phyloP scores from a whole-genome alignment of 2,888 invertebrate species.

The Eledona agricola region DNA sequence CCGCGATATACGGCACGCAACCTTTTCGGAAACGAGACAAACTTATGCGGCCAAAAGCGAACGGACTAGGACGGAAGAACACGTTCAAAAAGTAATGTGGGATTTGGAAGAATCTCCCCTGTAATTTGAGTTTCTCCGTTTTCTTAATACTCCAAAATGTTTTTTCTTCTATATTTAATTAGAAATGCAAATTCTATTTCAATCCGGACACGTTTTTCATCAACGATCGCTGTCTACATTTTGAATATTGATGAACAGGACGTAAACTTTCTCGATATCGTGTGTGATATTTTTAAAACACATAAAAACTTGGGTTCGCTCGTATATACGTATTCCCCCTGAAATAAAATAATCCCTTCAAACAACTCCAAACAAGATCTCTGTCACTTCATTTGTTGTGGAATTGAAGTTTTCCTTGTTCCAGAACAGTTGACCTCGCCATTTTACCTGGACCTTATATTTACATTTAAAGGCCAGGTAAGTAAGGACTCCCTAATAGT shows the following conservation, averaged over 20 bases:
- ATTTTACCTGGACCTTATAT: conserved; percentile 13
- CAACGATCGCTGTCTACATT: conserved; percentile 21
- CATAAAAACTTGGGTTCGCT: too few species aligned
- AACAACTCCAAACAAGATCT: too few species aligned
- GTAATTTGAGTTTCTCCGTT: conserved; percentile 15
- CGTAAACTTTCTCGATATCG: conserved; percentile 1
- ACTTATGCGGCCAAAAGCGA: not conserved
- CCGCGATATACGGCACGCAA: conserved; percentile 27
- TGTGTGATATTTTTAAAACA: too few species aligned
- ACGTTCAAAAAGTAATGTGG: conserved; percentile 25
- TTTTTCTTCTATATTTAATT: conserved; percentile 31
- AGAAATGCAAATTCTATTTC: conserved; percentile 19
- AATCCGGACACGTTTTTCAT: conserved; percentile 31
- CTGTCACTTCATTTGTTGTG: too few species aligned
- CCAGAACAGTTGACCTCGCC: conserved; percentile 16
- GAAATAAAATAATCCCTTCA: too few species aligned
- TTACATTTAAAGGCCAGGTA: conserved; percentile 2
- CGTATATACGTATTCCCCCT: too few species aligned
- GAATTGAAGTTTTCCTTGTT: conserved; percentile 14
- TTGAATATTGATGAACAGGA: conserved; percentile 16
- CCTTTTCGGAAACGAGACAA: conserved; percentile 12
- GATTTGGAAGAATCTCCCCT: conserved; percentile 25
- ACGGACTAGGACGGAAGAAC: conserved; percentile 5
- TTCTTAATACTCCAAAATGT: conserved; percentile 29
- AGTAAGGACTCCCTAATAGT: conserved; percentile 5